Evolutionary conservation across 1,140 invertebrate species (phyloP).

Genomic region (Pomacea maculata): DNA sequence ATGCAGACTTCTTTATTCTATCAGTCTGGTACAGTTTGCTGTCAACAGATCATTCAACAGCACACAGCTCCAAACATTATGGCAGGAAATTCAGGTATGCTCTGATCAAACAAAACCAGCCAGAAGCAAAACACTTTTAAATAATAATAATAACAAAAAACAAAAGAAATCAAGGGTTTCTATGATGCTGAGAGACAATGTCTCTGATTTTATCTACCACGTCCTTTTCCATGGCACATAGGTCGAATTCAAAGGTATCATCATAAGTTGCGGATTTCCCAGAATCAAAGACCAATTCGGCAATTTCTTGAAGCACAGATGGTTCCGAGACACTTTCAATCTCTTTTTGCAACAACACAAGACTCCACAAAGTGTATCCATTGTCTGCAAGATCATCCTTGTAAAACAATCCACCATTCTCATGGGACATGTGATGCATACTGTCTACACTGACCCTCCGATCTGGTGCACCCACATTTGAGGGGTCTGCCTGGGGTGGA

Average conservation of each 20-base stretch:
- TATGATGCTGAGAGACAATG: not conserved
- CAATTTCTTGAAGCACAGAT: slow-evolving; percentile 8
- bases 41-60: not conserved
- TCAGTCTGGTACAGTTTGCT: not conserved
- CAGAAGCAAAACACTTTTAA: not conserved
- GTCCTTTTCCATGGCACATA: slow-evolving; percentile 9
- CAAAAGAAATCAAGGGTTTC: not conserved
- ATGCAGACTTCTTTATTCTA: no score
- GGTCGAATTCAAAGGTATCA: slow-evolving; percentile 1
- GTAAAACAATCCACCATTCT: slow-evolving; percentile 15
- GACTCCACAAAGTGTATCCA: slow-evolving; percentile 2
- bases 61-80: not conserved
- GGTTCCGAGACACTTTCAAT: not conserved
- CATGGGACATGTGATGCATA: not conserved
- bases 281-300: not conserved
- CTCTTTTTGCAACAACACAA: slow-evolving; percentile 4
- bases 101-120: not conserved
- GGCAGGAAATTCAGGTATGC: not conserved
- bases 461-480: not conserved
- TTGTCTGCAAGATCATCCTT: slow-evolving; percentile 1
- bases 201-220: slow-evolving; percentile 13
- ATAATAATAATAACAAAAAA: not conserved
- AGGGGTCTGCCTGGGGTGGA: not conserved
- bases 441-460: not conserved
- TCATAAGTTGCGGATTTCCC: not conserved